A percentile compares a stretch with the other conserved stretches of the same genome.
Conservation (phyloP, 2,113 vertebrate genomes). For the Casuarius casuarius region DNA sequence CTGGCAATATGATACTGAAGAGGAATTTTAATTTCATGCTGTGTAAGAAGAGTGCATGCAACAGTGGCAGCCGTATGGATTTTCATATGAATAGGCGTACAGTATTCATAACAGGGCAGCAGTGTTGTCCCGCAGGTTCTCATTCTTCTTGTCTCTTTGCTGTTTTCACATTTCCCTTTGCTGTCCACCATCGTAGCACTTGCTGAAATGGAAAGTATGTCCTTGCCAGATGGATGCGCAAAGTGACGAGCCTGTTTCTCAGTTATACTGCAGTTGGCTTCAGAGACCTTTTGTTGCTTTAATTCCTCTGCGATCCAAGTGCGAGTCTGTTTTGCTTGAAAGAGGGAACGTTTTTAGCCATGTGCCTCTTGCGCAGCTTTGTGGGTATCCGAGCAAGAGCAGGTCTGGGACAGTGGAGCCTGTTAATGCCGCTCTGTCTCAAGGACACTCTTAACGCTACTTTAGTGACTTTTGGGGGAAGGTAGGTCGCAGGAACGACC, state of each 20-base stretch:
- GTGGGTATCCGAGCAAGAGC: slow-evolving; percentile 53
- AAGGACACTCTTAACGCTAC: neutral
- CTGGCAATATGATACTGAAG: slow-evolving; percentile 59
- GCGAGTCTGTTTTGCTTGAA: slow-evolving; percentile 60
- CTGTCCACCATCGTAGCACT: slow-evolving; percentile 36
- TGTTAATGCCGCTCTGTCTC: slow-evolving; percentile 68
- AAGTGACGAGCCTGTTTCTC: slow-evolving; percentile 30
- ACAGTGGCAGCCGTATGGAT: slow-evolving; percentile 68
- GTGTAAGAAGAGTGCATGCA: slow-evolving; percentile 59
- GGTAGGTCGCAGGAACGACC: neutral
- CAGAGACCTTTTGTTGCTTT: slow-evolving; percentile 54
- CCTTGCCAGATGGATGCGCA: slow-evolving; percentile 53
- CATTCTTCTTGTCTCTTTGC: slow-evolving; percentile 57
- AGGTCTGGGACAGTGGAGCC: slow-evolving; percentile 61
- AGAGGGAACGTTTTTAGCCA: slow-evolving; percentile 64
- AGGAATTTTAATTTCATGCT: slow-evolving; percentile 78
- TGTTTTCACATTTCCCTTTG: slow-evolving; percentile 12
- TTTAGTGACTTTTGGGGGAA: neutral
- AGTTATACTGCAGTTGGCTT: neutral
- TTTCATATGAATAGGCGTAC: slow-evolving; percentile 67
- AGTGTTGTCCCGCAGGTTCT: slow-evolving; percentile 60
- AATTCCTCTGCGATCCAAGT: slow-evolving; percentile 53
- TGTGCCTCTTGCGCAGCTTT: slow-evolving; percentile 66
- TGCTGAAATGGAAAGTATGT: slow-evolving; percentile 60
- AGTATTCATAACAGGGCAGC: slow-evolving; percentile 50